A percentile compares a stretch with the other conserved stretches of the same genome.
Evolutionary conservation across 2,797 vertebrate species (phyloP).

Genomic region (Pseudochirops cupreus): DNA sequence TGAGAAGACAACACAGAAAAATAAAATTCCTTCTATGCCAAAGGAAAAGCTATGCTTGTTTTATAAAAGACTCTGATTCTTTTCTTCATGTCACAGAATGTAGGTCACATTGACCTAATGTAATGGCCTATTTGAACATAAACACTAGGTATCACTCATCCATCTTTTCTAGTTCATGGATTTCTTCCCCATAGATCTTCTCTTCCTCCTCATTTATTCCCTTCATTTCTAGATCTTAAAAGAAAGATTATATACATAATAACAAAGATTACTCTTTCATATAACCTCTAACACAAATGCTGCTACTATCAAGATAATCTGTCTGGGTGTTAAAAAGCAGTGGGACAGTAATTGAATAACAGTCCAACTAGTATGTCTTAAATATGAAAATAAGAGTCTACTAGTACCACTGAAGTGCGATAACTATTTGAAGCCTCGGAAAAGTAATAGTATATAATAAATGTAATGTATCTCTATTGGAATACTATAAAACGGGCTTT

Average conservation of each 20-base stretch:
- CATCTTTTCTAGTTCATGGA: neutral
- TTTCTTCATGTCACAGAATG: neutral
- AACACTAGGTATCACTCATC: constrained; percentile 9
- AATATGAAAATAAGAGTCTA: constrained; percentile 60
- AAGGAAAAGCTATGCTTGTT: accelerated
- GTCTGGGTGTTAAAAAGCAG: constrained; percentile 34
- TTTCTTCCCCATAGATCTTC: constrained; percentile 13
- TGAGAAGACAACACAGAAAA: accelerated
- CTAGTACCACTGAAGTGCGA: neutral
- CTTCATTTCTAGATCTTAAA: constrained; percentile 31
- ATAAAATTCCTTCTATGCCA: neutral
- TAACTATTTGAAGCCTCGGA: constrained; percentile 28
- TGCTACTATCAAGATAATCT: constrained; percentile 38
- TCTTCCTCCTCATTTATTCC: neutral
- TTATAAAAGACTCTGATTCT: neutral
- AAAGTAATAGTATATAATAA: constrained; percentile 23
- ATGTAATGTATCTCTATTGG: neutral
- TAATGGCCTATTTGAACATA: accelerated
- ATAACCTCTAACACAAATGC: neutral
- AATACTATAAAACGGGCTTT: constrained; percentile 15
- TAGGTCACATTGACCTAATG: constrained; percentile 50
- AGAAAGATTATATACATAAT: neutral
- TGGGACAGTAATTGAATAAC: constrained; percentile 15
- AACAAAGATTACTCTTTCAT: constrained; percentile 45
- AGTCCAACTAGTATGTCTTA: constrained; percentile 54